Evolutionary conservation across 2,113 vertebrate species (phyloP).

Genomic region (Psophia crepitans): DNA sequence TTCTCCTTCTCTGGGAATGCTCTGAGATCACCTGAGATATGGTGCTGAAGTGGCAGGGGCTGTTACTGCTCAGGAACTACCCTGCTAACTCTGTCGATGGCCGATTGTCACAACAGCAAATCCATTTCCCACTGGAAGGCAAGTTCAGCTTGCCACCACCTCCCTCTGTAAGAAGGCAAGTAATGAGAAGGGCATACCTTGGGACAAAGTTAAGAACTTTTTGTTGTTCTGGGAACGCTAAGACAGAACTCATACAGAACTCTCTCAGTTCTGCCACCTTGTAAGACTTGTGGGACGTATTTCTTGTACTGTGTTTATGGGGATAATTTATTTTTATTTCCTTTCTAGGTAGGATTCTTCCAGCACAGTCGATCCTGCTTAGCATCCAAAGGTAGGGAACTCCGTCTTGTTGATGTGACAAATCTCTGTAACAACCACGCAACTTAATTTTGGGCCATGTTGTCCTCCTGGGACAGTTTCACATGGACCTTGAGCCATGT

Average conservation of each 20-base stretch:
- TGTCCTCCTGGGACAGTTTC: neutral
- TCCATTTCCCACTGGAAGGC: neutral
- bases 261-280: neutral
- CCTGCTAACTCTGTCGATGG: neutral
- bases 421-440: neutral
- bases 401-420: neutral
- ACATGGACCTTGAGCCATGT: accelerated
- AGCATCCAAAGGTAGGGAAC: neutral
- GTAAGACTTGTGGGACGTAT: neutral
- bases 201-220: neutral
- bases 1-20: neutral
- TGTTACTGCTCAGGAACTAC: neutral
- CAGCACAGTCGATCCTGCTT: accelerated
- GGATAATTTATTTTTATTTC: neutral
- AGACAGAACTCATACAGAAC: neutral
- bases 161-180: neutral
- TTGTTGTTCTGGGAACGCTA: neutral
- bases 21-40: neutral
- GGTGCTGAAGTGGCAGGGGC: neutral
- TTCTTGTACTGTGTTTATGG: neutral
- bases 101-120: neutral
- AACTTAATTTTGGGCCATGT: neutral
- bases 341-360: neutral
- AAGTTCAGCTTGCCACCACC: neutral
- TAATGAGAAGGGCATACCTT: neutral